These are phyloP conservation scores for Sinocyclocheilus grahami DNA, from an alignment of 2,113 vertebrate species.

Conservation along the genomic window DNA sequence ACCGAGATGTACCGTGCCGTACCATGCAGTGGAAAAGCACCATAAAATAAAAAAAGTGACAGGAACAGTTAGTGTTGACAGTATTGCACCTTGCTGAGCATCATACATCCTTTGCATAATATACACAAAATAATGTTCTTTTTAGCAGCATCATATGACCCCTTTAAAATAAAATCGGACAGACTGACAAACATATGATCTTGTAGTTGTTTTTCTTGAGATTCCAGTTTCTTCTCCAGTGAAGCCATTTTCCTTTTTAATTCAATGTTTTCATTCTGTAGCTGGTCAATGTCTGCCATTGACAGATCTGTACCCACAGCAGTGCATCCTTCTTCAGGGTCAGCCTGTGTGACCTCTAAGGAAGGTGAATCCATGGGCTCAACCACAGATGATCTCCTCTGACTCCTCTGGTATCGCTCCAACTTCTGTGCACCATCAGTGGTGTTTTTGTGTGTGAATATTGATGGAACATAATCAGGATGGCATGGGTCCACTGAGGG, in stretches of 20 bases:
- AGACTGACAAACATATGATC: not conserved
- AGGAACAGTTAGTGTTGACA: not conserved
- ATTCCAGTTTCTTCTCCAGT: not conserved
- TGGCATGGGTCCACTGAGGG: not conserved
- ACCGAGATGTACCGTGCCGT: no score
- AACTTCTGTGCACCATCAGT: no score
- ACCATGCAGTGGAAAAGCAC: no score
- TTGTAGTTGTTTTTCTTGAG: not conserved
- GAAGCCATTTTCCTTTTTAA: not conserved
- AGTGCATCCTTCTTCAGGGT: not conserved
- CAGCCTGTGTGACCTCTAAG: not conserved
- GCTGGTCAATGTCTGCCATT: not conserved
- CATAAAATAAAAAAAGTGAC: not conserved
- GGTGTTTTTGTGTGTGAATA: not conserved
- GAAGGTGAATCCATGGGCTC: not conserved
- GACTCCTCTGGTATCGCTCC: no score
- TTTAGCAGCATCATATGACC: no score
- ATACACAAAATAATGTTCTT: no score
- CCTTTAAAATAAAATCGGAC: not conserved
- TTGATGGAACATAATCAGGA: not conserved
- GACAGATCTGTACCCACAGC: constrained; percentile 21
- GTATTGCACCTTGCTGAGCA: not conserved
- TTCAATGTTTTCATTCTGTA: constrained; percentile 13
- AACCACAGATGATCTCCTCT: not conserved
- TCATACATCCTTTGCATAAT: not conserved